These are phyloP conservation scores for Drosophila carrolli DNA, from an alignment of 1,140 invertebrate genomes.

Conservation along the genomic window DNA sequence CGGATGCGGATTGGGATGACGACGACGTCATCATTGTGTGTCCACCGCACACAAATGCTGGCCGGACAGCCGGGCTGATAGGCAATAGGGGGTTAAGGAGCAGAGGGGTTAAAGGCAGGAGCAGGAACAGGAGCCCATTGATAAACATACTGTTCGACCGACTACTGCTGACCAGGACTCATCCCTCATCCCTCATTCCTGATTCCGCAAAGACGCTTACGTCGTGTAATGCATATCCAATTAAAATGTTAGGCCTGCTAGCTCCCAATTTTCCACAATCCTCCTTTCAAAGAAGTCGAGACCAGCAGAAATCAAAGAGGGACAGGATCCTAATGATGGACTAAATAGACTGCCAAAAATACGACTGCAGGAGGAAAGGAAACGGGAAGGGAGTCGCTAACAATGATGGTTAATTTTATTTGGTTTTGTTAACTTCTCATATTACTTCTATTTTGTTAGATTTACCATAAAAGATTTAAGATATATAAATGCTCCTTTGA, in stretches of 20 bases:
- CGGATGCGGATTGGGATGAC: slow-evolving; percentile 1
- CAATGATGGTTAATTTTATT: no score
- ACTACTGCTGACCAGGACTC: slow-evolving; percentile 9
- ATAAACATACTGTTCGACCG: slow-evolving; percentile 20
- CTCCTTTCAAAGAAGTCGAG: neutral
- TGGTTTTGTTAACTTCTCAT: no score
- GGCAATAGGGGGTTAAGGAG: neutral
- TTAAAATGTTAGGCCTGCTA: slow-evolving; percentile 39
- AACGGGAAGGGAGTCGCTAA: neutral
- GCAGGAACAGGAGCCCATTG: neutral
- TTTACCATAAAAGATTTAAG: no score
- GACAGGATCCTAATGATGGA: neutral
- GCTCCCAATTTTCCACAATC: no score
- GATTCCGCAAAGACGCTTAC: slow-evolving; percentile 2
- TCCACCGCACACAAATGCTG: slow-evolving; percentile 27
- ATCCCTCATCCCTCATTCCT: neutral
- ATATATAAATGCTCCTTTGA: no score
- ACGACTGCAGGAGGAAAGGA: neutral
- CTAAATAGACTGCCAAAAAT: neutral
- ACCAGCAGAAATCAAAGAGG: neutral
- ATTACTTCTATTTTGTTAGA: no score
- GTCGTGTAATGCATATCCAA: slow-evolving; percentile 53
- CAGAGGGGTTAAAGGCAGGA: neutral
- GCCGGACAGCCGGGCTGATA: neutral
- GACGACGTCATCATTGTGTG: slow-evolving; percentile 21